Base-by-base conservation (phyloP, 2,888 invertebrate species). In the Cotesia congregata region DNA sequence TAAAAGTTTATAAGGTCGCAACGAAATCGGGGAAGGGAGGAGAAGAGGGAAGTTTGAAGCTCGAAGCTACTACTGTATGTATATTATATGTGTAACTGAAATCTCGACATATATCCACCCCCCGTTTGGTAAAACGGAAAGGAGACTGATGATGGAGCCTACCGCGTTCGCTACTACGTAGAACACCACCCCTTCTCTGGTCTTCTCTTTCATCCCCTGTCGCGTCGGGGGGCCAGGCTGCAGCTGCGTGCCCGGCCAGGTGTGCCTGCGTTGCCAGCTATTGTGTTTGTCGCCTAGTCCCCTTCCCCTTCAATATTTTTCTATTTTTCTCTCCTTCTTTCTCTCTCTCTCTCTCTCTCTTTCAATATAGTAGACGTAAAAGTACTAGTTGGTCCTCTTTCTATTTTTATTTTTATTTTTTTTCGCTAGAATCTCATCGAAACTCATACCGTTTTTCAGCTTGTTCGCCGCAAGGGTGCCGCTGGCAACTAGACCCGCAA, bases 161-260 rank as follows among this genome's bases (percentile, higher is more conserved):
- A 50, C 64, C 60, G 60, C 74, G 30, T 62, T 12, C 6, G 12
- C n/a, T 62, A 62, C 17, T 62, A 62, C 30, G 30, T 30, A 30
- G 30, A 30, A 30, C 17, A 81, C 81, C 83, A 85, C 84, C 84
- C 85, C 84, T 83, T 79, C 80, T 81, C 82, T 83, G 82, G 84
- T 85, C 83, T 84, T 84, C 85, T 85, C 84, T 83, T 85, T 86
- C 86, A 86, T 87, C 88, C 88, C 86, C 85, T 85, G 85, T 79
- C 85, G 82, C 83, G 81, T 82, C 82, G 82, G 83, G 83, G 85
- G 85, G 81, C 82, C 79, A 82, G 80, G 80, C 82, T 86, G 88
- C 88, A 88, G 88, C 88, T 88, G 88, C 87, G 83, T 80, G 80
- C 83, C 83, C 82, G 85, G 82, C 88, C 88, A 88, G 88, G 88